Conservation (phyloP, 2,888 invertebrate genomes). For the Drosophila infuscata region DNA sequence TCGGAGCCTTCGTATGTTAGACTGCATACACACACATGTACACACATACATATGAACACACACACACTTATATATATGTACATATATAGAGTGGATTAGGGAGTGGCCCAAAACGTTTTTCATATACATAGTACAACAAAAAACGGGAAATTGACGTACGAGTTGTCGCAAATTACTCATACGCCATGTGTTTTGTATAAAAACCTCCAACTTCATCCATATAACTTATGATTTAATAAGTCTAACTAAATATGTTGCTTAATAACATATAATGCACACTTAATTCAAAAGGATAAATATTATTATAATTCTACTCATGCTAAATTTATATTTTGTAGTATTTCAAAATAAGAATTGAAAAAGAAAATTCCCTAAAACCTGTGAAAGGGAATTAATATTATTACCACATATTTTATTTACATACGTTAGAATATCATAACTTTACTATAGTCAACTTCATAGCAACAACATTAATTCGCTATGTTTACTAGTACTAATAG, state of each 20-base stretch:
- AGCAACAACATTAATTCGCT: too few relatives aligned
- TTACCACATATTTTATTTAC: too few relatives aligned
- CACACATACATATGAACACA: neutral
- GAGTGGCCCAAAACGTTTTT: constrained; percentile 47
- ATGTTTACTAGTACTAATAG: too few relatives aligned
- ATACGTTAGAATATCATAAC: too few relatives aligned
- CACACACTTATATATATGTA: constrained; percentile 16
- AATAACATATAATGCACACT: neutral
- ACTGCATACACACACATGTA: constrained; percentile 34
- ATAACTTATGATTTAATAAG: neutral
- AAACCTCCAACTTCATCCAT: neutral
- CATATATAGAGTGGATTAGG: constrained; percentile 47
- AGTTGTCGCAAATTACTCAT: constrained; percentile 55
- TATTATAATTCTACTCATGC: too few relatives aligned
- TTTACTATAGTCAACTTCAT: too few relatives aligned
- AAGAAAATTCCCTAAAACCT: too few relatives aligned
- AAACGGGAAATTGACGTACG: constrained; percentile 33
- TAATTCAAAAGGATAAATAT: neutral
- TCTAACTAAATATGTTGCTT: neutral
- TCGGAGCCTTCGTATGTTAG: constrained; percentile 39
- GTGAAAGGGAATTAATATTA: too few relatives aligned
- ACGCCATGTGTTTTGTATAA: constrained; percentile 40
- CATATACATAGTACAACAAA: constrained; percentile 9
- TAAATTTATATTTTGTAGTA: too few relatives aligned
- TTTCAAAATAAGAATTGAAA: too few relatives aligned